Evolutionary conservation across 2,797 vertebrate genomes (phyloP).

Genomic region (Chrysocyon brachyurus): DNA sequence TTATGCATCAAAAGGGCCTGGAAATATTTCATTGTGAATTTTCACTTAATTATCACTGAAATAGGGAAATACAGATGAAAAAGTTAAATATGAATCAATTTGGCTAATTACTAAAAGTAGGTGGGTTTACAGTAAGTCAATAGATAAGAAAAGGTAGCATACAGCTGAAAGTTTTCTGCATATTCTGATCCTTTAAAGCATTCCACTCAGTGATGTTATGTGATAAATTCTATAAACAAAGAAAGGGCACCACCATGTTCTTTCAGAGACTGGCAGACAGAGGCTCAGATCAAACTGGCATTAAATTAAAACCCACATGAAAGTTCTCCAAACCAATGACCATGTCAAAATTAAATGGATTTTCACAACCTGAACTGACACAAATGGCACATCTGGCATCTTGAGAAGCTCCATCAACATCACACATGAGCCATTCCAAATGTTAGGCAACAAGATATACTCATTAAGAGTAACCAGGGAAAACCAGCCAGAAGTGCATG

Average conservation of each 20-base stretch:
- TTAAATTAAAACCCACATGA: conserved; percentile 27
- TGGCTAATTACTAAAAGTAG: background rate
- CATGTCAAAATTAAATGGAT: conserved; percentile 19
- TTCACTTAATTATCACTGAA: background rate
- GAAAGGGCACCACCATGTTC: background rate
- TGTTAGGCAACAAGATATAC: background rate
- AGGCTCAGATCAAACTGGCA: background rate
- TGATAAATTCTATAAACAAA: conserved; percentile 3
- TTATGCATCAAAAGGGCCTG: background rate
- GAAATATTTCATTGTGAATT: background rate
- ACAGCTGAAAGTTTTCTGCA: background rate
- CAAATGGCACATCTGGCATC: background rate
- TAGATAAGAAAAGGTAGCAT: background rate
- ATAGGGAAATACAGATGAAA: background rate
- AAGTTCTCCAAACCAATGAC: conserved; percentile 52
- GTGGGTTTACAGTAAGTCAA: background rate
- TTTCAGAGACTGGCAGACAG: background rate
- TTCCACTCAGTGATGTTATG: background rate
- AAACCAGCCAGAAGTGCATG: background rate
- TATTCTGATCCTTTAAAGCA: background rate
- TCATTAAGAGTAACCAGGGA: background rate
- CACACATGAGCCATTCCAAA: background rate
- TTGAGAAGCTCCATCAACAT: background rate
- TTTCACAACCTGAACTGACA: conserved; percentile 13
- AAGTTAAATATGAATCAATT: background rate